A percentile compares a stretch with the other conserved stretches of the same genome.
These are phyloP conservation scores for Micronisus gabar DNA, from an alignment of 2,113 vertebrate genomes.

Conservation along the genomic window DNA sequence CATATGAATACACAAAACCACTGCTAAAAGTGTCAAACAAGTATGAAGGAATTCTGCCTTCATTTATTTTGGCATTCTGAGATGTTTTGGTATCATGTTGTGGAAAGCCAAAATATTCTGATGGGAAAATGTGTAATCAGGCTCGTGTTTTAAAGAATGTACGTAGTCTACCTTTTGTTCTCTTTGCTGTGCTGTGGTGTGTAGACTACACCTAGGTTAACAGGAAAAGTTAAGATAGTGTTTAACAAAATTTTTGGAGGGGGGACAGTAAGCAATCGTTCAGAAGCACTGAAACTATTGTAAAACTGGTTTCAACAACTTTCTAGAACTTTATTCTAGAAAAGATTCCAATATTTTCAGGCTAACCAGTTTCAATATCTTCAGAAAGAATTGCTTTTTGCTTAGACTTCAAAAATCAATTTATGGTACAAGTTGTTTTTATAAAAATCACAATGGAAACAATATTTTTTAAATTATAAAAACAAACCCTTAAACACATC, in stretches of 20 bases:
- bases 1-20: neutral
- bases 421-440: neutral
- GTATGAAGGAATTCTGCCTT: neutral
- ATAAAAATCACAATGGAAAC: neutral
- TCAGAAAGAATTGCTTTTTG: neutral
- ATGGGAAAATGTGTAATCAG: neutral
- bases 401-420: neutral
- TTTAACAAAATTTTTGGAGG: neutral
- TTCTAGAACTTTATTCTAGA: neutral
- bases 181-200: neutral
- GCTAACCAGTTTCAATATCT: neutral
- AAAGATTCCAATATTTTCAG: neutral
- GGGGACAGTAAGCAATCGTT: neutral
- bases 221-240: neutral
- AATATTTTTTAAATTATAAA: neutral
- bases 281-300: neutral
- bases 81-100: neutral
- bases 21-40: neutral
- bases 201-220: neutral
- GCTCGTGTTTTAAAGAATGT: neutral
- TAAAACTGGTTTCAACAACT: neutral
- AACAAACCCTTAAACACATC: neutral
- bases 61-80: neutral
- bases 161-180: neutral
- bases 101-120: neutral